phyloP scores from a whole-genome alignment of 2,113 vertebrate species.

The Hiodon alosoides region DNA sequence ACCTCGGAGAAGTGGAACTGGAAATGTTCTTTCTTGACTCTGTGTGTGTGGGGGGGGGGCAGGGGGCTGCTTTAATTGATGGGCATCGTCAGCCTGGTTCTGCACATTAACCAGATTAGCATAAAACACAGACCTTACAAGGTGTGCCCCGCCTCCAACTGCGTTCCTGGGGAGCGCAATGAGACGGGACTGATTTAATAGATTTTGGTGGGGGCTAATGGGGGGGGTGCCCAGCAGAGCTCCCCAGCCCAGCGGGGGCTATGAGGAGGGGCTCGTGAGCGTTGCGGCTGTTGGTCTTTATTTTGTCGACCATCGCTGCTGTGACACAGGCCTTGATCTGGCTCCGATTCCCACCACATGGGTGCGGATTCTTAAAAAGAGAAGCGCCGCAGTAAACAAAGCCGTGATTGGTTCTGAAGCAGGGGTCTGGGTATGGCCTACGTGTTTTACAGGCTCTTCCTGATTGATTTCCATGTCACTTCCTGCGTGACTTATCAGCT shows the following conservation, averaged over 20 bases:
- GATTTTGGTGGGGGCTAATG: slow-evolving; percentile 41
- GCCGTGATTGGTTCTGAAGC: neutral
- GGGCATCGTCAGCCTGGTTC: slow-evolving; percentile 38
- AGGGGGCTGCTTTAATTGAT: slow-evolving; percentile 44
- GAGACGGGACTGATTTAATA: slow-evolving; percentile 56
- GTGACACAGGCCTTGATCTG: neutral
- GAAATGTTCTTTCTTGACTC: slow-evolving; percentile 43
- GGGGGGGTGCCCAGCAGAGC: slow-evolving; percentile 50
- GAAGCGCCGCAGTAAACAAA: neutral
- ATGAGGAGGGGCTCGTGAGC: neutral
- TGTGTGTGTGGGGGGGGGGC: neutral
- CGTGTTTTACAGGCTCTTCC: neutral
- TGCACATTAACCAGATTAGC: slow-evolving; percentile 38
- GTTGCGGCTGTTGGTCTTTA: no score
- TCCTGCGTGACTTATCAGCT: neutral
- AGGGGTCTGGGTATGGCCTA: neutral
- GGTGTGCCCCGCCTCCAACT: slow-evolving; percentile 32
- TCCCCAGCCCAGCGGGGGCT: slow-evolving; percentile 28
- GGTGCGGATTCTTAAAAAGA: neutral
- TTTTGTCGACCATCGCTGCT: neutral
- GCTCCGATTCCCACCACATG: no score
- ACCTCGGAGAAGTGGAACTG: slow-evolving; percentile 46
- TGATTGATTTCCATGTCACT: neutral
- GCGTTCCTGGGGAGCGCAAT: slow-evolving; percentile 33
- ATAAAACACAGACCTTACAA: slow-evolving; percentile 43